Conservation (phyloP, 2,888 invertebrate species). For the Clanis bilineata region DNA sequence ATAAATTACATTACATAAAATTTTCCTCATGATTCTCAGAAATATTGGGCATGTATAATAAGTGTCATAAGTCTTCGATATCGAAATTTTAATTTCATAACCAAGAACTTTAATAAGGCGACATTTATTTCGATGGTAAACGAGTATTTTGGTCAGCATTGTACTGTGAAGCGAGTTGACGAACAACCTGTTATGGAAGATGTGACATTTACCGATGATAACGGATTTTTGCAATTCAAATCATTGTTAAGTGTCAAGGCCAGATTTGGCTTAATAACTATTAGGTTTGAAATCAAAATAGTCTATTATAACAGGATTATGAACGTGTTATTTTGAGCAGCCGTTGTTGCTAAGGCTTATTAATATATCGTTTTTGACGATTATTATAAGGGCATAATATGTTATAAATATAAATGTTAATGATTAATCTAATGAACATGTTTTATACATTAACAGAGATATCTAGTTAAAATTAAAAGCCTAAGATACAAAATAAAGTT, state of each 20-base stretch:
- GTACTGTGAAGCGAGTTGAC: not conserved
- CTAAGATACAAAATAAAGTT: too few relatives aligned
- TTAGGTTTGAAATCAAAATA: not conserved
- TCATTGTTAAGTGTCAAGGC: slow-evolving; percentile 47
- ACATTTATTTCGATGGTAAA: not conserved
- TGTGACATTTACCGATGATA: slow-evolving; percentile 43
- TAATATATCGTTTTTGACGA: too few relatives aligned
- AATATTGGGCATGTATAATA: too few relatives aligned
- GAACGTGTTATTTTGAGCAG: not conserved
- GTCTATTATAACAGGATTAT: not conserved
- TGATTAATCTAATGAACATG: too few relatives aligned
- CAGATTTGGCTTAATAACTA: slow-evolving; percentile 10
- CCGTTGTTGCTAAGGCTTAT: not conserved
- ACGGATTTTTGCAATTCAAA: slow-evolving; percentile 46
- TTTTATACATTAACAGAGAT: too few relatives aligned
- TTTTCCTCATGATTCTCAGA: too few relatives aligned
- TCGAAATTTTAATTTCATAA: not conserved
- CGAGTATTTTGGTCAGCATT: not conserved
- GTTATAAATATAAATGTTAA: too few relatives aligned
- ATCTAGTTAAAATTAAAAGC: too few relatives aligned
- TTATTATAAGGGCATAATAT: too few relatives aligned
- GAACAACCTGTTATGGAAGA: slow-evolving; percentile 22
- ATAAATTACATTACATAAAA: too few relatives aligned
- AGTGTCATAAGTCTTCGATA: not conserved
- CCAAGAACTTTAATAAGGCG: not conserved